These are phyloP conservation scores for Lithobates sylvaticus DNA, from an alignment of 2,797 vertebrate species.

Conservation along the genomic window DNA sequence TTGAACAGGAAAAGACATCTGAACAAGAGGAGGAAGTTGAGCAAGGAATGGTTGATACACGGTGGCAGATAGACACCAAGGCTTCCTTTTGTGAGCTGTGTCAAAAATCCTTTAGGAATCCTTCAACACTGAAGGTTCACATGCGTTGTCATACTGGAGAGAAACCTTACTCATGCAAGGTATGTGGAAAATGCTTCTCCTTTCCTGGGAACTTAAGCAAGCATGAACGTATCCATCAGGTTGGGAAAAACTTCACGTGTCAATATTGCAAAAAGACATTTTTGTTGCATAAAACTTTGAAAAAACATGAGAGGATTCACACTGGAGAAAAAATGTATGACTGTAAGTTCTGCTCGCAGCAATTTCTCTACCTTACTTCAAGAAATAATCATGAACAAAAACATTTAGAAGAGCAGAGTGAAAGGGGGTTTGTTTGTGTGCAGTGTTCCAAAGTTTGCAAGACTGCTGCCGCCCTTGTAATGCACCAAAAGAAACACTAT, in stretches of 20 bases:
- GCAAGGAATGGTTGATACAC: constrained; percentile 73
- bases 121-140: constrained; percentile 91
- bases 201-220: constrained; percentile 85
- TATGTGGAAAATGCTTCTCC: constrained; percentile 92
- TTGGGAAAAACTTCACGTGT: constrained; percentile 89
- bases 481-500: constrained; percentile 86
- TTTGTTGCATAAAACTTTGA: constrained; percentile 87
- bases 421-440: constrained; percentile 83
- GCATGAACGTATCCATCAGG: constrained; percentile 78
- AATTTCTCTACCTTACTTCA: constrained; percentile 95
- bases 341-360: constrained; percentile 95
- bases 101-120: constrained; percentile 90
- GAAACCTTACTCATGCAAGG: constrained; percentile 85
- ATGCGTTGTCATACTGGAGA: constrained; percentile 90
- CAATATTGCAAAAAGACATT: constrained; percentile 92
- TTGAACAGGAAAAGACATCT: constrained; percentile 66
- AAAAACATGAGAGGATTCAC: constrained; percentile 86
- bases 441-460: constrained; percentile 87
- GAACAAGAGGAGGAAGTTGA: not conserved
- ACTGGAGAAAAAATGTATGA: constrained; percentile 93
- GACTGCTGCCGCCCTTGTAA: constrained; percentile 81
- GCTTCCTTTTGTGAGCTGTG: constrained; percentile 89
- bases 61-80: constrained; percentile 80
- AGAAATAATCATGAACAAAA: constrained; percentile 96
- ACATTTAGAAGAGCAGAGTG: constrained; percentile 81